Conservation (phyloP, 2,888 invertebrate species). For the Hyposoter didymator region DNA sequence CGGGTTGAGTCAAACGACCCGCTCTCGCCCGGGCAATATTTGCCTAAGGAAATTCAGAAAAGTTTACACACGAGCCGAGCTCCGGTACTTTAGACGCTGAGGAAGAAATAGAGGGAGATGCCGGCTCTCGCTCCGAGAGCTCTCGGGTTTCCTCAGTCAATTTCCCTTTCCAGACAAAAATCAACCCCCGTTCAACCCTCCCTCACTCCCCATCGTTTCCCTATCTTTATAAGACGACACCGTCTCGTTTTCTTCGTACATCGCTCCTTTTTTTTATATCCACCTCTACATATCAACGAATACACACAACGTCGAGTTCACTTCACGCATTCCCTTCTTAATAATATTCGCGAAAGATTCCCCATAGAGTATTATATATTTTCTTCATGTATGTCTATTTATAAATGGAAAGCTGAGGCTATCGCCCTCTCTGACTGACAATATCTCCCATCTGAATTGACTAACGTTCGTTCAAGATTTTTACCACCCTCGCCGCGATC, state of each 20-base stretch:
- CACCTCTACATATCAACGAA: no score
- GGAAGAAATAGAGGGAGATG: constrained; percentile 54
- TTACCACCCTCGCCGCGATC: not conserved
- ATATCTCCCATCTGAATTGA: constrained; percentile 10
- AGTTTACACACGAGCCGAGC: constrained; percentile 81
- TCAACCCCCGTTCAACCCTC: constrained; percentile 39
- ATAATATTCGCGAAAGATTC: constrained; percentile 72
- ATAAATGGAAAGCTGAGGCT: not conserved
- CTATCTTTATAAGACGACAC: constrained; percentile 49
- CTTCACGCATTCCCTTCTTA: constrained; percentile 66
- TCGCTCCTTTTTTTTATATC: constrained; percentile 24
- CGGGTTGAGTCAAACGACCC: constrained; percentile 62
- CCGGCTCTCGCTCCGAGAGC: constrained; percentile 43
- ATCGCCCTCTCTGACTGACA: constrained; percentile 12
- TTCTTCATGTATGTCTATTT: not conserved
- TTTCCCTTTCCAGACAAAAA: constrained; percentile 70
- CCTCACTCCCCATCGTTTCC: constrained; percentile 22
- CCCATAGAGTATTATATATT: not conserved
- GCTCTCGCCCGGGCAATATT: constrained; percentile 80
- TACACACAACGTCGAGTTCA: constrained; percentile 32
- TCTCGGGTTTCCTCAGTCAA: constrained; percentile 72
- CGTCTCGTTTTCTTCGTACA: constrained; percentile 39
- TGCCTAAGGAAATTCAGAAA: constrained; percentile 83
- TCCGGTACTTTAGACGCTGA: constrained; percentile 72
- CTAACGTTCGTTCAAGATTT: constrained; percentile 31